Conservation (phyloP, 2,797 vertebrate species). For the Corythornis leucogaster region DNA sequence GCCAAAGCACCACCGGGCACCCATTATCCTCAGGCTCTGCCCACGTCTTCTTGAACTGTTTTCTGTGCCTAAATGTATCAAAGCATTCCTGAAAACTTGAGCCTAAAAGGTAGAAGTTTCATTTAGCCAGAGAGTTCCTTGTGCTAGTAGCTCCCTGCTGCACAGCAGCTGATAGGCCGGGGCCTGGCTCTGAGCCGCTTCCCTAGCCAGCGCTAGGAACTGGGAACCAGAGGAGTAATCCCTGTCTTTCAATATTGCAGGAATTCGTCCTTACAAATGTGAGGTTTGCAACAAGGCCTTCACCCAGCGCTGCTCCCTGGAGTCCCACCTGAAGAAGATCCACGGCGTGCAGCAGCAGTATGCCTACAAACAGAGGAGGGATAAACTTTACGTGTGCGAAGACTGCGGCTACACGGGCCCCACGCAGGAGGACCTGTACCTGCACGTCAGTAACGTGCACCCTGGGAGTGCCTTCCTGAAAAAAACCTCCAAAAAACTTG, state of each 20-base stretch:
- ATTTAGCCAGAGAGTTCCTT: background rate
- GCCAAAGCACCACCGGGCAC: accelerated
- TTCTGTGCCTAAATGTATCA: background rate
- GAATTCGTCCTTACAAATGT: conserved; percentile 87
- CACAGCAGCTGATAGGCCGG: background rate
- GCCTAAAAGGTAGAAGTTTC: background rate
- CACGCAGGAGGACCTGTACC: conserved; percentile 83
- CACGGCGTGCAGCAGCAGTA: conserved; percentile 85
- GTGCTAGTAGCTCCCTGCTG: background rate
- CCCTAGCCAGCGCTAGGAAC: background rate
- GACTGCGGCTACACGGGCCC: conserved; percentile 86
- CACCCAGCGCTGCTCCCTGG: conserved; percentile 87
- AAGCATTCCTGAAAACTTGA: background rate
- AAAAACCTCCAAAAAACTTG: conserved; percentile 85
- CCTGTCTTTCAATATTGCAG: conserved; percentile 27
- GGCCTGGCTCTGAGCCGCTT: background rate
- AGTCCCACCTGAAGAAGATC: conserved; percentile 87
- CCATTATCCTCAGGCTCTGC: background rate
- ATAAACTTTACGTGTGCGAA: conserved; percentile 86
- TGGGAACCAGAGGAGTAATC: accelerated
- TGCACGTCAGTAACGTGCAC: conserved; percentile 79
- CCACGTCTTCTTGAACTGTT: accelerated
- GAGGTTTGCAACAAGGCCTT: conserved; percentile 86
- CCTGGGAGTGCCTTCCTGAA: conserved; percentile 81
- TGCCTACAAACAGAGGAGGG: conserved; percentile 84